phyloP scores from a whole-genome alignment of 2,113 vertebrate genomes.

The Carassius gibelio region DNA sequence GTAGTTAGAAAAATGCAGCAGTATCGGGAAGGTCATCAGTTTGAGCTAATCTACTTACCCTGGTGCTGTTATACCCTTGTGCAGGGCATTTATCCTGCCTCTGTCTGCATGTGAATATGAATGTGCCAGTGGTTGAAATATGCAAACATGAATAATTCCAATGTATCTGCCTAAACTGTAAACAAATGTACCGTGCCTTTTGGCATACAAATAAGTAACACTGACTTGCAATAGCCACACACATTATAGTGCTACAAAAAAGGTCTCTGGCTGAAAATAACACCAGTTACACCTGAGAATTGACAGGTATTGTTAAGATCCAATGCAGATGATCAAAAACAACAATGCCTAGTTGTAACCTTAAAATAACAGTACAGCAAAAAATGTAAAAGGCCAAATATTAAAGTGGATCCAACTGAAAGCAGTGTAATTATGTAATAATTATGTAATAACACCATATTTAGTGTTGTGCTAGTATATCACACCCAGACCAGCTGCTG shows the following conservation, averaged over 20 bases:
- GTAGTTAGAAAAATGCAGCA: neutral
- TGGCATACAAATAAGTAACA: conserved; percentile 21
- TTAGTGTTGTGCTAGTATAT: neutral
- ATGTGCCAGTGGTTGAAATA: conserved; percentile 20
- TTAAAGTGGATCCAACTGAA: neutral
- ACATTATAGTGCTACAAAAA: neutral
- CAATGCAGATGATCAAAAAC: neutral
- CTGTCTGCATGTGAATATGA: neutral
- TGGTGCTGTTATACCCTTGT: neutral
- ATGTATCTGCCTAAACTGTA: neutral
- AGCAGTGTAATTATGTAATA: neutral
- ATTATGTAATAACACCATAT: neutral
- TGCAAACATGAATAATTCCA: conserved; percentile 32
- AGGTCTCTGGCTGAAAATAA: neutral
- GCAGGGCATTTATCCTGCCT: neutral
- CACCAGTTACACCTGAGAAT: neutral
- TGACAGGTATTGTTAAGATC: neutral
- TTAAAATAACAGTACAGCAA: neutral
- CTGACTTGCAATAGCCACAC: neutral
- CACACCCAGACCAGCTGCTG: neutral
- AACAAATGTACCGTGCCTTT: conserved; percentile 22
- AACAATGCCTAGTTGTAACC: neutral
- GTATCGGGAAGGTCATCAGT: neutral
- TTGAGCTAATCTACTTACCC: conserved; percentile 11
- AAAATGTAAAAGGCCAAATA: neutral